Percentiles rank a stretch among this genome's conserved stretches.
phyloP scores from a whole-genome alignment of 2,797 vertebrate genomes.

The Hyperoplus lanceolatus region DNA sequence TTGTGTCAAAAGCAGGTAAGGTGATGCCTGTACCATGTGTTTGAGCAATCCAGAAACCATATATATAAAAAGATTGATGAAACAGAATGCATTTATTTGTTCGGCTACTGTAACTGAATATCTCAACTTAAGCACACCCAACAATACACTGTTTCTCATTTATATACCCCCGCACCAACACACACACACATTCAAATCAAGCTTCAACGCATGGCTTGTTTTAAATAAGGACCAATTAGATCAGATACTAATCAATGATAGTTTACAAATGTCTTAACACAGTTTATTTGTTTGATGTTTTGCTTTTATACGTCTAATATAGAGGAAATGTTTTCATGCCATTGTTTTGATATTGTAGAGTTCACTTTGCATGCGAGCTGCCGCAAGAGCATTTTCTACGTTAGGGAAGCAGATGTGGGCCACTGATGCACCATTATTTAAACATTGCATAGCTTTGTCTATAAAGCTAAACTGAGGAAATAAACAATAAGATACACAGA shows the following conservation, averaged over 20 bases:
- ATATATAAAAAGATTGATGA: neutral
- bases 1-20: neutral
- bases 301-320: neutral
- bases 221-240: neutral
- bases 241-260: neutral
- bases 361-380: neutral
- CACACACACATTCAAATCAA: neutral
- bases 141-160: too few relatives aligned
- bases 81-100: neutral
- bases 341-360: too few relatives aligned
- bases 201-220: neutral
- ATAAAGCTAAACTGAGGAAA: neutral
- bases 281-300: constrained; percentile 10
- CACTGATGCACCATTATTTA: neutral
- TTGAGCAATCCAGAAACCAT: neutral
- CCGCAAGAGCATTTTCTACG: neutral
- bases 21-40: neutral
- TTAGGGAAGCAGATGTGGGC: neutral
- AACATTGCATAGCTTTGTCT: neutral
- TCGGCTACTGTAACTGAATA: neutral
- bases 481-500: neutral
- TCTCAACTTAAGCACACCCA: too few relatives aligned
- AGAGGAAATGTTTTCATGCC: neutral
- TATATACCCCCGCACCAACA: neutral
- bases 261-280: neutral